phyloP scores from a whole-genome alignment of 2,888 invertebrate species.

The Sinotaia quadrata region DNA sequence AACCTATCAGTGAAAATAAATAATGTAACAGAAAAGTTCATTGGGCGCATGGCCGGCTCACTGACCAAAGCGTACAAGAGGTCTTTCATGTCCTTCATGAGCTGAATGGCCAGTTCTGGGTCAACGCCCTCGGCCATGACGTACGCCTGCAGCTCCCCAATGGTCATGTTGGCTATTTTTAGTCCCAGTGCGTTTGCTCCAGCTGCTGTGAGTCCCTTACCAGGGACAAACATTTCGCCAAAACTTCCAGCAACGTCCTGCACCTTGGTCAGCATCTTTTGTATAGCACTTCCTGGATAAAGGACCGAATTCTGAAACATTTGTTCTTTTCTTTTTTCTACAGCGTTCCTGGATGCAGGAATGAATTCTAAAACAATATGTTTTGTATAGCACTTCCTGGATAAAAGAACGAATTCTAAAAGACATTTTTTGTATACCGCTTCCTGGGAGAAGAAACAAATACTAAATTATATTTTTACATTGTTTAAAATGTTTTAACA shows the following conservation, averaged over 20 bases:
- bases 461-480: too few species aligned
- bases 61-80: constrained; percentile 51
- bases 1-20: too few species aligned
- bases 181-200: constrained; percentile 46
- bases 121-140: constrained; percentile 51
- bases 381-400: constrained; percentile 1
- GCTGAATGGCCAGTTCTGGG: constrained; percentile 41
- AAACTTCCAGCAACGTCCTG: constrained; percentile 39
- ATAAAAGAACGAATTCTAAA: too few species aligned
- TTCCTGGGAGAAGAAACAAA: too few species aligned
- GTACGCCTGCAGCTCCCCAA: constrained; percentile 48
- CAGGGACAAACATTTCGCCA: constrained; percentile 48
- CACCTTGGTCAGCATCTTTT: constrained; percentile 35
- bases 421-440: too few species aligned
- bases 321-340: too few species aligned
- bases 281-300: background rate
- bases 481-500: too few species aligned
- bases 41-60: too few species aligned
- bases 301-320: too few species aligned
- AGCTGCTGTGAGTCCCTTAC: constrained; percentile 47
- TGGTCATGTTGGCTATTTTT: constrained; percentile 54
- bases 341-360: too few species aligned
- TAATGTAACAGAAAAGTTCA: too few species aligned
- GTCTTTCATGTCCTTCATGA: constrained; percentile 47
- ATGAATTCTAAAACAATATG: too few species aligned